These are phyloP conservation scores for Eledone cirrhosa DNA, from an alignment of 2,888 invertebrate species.

Conservation along the genomic window DNA sequence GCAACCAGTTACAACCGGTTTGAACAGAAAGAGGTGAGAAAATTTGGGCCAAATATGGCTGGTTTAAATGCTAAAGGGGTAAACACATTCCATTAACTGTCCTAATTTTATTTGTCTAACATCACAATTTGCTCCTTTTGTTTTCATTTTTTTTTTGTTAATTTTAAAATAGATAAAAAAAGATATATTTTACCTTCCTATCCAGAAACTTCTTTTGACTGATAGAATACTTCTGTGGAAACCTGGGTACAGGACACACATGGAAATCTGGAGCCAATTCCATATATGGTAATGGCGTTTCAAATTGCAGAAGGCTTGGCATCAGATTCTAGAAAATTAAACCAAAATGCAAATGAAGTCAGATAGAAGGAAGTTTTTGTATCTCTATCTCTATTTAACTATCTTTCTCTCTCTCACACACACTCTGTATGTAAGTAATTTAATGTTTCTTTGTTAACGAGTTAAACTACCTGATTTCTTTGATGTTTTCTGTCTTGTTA, in stretches of 20 bases:
- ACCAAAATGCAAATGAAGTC: not conserved
- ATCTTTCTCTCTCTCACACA: too few relatives aligned
- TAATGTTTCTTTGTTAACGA: too few relatives aligned
- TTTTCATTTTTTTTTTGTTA: not conserved
- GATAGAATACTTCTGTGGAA: slow-evolving; percentile 48
- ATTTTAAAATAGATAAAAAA: too few relatives aligned
- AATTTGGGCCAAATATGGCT: too few relatives aligned
- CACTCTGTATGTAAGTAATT: too few relatives aligned
- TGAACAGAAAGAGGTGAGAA: too few relatives aligned
- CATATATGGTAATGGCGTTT: slow-evolving; percentile 61
- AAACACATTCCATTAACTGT: not conserved
- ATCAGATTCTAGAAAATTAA: slow-evolving; percentile 61
- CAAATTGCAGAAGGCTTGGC: slow-evolving; percentile 65
- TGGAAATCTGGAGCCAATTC: slow-evolving; percentile 64
- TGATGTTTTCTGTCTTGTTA: too few relatives aligned
- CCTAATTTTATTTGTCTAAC: not conserved
- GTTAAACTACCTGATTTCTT: too few relatives aligned
- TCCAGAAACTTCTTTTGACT: slow-evolving; percentile 65
- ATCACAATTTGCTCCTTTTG: not conserved
- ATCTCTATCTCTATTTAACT: too few relatives aligned
- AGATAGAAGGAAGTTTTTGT: too few relatives aligned
- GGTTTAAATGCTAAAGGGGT: too few relatives aligned
- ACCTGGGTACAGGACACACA: slow-evolving; percentile 64
- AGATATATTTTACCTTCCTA: slow-evolving; percentile 60
- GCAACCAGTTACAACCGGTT: too few relatives aligned